These are phyloP conservation scores for Rhinatrema bivittatum DNA, from an alignment of 2,797 vertebrate species.

Conservation along the genomic window DNA sequence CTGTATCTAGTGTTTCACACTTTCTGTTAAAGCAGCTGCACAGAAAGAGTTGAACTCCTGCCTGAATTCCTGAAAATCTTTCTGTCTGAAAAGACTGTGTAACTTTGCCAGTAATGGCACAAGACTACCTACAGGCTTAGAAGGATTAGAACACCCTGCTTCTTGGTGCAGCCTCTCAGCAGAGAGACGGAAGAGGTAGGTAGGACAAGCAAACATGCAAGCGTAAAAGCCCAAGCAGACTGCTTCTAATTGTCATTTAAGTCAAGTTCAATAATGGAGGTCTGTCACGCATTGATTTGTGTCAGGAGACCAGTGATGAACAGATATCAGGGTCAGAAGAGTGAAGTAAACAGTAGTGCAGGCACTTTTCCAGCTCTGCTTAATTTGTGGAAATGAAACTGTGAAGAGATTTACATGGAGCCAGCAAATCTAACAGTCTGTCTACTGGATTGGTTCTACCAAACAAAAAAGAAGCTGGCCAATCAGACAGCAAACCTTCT, in stretches of 20 bases:
- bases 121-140: too few species aligned
- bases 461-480: constrained; percentile 1
- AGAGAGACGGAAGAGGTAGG: constrained; percentile 5
- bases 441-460: neutral
- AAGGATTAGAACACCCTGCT: too few species aligned
- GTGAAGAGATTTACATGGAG: too few species aligned
- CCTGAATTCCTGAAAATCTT: too few species aligned
- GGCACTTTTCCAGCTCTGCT: neutral
- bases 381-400: too few species aligned
- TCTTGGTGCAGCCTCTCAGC: too few species aligned
- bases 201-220: too few species aligned
- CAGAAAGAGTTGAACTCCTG: too few species aligned
- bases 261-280: neutral
- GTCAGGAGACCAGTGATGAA: neutral
- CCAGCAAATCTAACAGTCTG: neutral
- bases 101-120: too few species aligned
- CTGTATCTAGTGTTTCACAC: too few species aligned
- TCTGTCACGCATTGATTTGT: constrained; percentile 8
- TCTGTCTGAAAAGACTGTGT: too few species aligned
- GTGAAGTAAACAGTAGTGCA: neutral
- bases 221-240: neutral
- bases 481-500: constrained; percentile 14
- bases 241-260: neutral
- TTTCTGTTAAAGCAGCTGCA: too few species aligned
- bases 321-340: neutral